Percentiles rank a stretch among this genome's conserved stretches.
These are phyloP conservation scores for Tuta absoluta DNA, from an alignment of 2,888 invertebrate genomes.

Conservation along the genomic window DNA sequence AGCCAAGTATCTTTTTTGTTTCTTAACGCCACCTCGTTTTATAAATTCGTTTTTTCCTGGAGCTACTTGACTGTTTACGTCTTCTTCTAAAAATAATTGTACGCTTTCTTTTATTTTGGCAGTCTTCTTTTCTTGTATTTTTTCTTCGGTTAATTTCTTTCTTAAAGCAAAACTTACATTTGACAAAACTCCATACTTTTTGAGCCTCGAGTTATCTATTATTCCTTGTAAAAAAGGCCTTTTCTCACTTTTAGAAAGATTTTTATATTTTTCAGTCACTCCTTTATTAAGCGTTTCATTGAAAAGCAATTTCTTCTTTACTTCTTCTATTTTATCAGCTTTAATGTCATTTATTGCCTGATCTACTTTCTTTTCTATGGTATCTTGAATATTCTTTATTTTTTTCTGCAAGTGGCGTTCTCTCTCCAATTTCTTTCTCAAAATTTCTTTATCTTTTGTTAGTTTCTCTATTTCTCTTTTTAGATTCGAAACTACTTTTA, in stretches of 20 bases:
- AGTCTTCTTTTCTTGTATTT: no score
- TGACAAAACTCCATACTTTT: neutral
- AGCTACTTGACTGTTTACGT: neutral
- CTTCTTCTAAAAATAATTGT: neutral
- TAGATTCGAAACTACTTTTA: neutral
- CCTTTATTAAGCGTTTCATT: neutral
- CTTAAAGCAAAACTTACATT: neutral
- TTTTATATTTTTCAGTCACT: neutral
- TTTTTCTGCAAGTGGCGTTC: neutral
- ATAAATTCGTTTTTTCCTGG: slow-evolving; percentile 16
- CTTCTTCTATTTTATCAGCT: slow-evolving; percentile 5
- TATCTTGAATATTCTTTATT: neutral
- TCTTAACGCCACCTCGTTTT: neutral
- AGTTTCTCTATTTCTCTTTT: slow-evolving; percentile 1
- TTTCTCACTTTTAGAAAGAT: slow-evolving; percentile 1
- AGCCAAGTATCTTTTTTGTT: slow-evolving; percentile 10
- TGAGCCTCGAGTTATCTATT: neutral
- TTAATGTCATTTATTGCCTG: neutral
- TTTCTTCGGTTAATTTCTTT: neutral
- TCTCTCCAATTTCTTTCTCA: no score
- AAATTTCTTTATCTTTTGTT: no score
- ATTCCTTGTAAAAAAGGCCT: neutral
- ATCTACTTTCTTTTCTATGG: slow-evolving; percentile 14
- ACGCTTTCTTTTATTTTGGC: neutral
- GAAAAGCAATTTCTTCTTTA: slow-evolving; percentile 17